These are phyloP conservation scores for Dreissena polymorpha DNA, from an alignment of 1,140 invertebrate genomes.

Conservation along the genomic window DNA sequence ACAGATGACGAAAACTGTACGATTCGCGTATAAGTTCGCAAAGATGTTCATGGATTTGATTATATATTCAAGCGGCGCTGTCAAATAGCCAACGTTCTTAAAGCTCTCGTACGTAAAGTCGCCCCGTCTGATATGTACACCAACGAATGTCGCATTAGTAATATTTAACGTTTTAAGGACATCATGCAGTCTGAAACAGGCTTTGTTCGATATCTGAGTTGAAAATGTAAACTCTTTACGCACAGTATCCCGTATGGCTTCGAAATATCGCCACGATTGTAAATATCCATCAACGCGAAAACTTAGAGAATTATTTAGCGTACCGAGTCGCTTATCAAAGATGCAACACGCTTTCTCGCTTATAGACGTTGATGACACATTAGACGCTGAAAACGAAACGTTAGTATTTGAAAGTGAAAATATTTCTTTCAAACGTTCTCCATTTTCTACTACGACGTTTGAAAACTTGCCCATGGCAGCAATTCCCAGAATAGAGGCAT, in stretches of 20 bases:
- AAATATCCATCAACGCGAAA: conserved; percentile 54
- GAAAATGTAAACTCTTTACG: conserved; percentile 61
- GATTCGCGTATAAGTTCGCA: conserved; percentile 21
- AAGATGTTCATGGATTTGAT: conserved; percentile 54
- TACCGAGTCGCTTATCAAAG: too few species aligned
- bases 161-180: conserved; percentile 15
- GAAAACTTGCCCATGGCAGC: conserved; percentile 54
- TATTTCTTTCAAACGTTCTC: conserved; percentile 12
- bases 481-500: conserved; percentile 60
- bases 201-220: conserved; percentile 35
- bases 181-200: conserved; percentile 23
- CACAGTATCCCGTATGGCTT: conserved; percentile 47
- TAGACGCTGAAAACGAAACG: background rate
- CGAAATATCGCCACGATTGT: conserved; percentile 70
- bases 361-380: background rate
- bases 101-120: conserved; percentile 59
- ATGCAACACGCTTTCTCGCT: conserved; percentile 30
- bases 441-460: conserved; percentile 41
- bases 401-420: conserved; percentile 46
- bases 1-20: conserved; percentile 56
- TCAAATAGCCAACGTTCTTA: conserved; percentile 35
- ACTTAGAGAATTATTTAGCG: background rate
- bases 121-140: conserved; percentile 67
- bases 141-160: conserved; percentile 55
- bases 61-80: conserved; percentile 53